Evolutionary conservation across 2,888 invertebrate genomes (phyloP), one percentile per base, ranked within the genome.

Genomic region (Drosophila mimetica): DNA sequence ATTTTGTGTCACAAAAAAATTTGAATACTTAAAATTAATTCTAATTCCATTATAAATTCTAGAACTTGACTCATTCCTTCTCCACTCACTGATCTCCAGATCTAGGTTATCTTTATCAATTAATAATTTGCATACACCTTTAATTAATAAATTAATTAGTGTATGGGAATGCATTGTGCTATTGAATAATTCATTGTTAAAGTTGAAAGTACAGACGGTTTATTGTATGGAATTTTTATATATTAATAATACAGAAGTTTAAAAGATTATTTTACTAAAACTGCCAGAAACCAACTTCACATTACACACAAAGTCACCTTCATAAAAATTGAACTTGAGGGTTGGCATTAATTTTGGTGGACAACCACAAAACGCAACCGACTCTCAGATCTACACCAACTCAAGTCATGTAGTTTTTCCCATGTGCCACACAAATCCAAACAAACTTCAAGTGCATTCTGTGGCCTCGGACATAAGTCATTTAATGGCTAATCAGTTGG

Each of bases 341-440:
- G 16, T 16, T 18, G 55, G 22, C 18, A 20, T 36, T 52, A 30
- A 20, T 30, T 34, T 39, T 71, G 41, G 71, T 54, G 37, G 58
- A 65, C 57, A 65, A 79, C 79, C 76, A 66, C 76, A 71, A 78
- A 71, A 77, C 76, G 52, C 77, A 79, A 63, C 47, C 34, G 46
- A 71, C 42, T 76, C 80, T 39, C 80, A 77, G 47, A 54, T 51
- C 42, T 74, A 63, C 63, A 61, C 46, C 47, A 69, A 66, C 65
- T 48, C n/a, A 65, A 51, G 53, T 44, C 57, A 46, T 16, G 14
- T 58, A 74, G 69, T 71, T 54, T 63, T 65, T 66, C 64, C 48
- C 65, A 69, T 55, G 65, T 37, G 37, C 46, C 6, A n/a, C 25
- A 32, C 6, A 2, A 20, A 2, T 47, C 16, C 13, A 61, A 18